Evolutionary conservation across 2,888 invertebrate genomes (phyloP), one percentile per base, ranked within the genome.

Genomic region (Melolontha melolontha): DNA sequence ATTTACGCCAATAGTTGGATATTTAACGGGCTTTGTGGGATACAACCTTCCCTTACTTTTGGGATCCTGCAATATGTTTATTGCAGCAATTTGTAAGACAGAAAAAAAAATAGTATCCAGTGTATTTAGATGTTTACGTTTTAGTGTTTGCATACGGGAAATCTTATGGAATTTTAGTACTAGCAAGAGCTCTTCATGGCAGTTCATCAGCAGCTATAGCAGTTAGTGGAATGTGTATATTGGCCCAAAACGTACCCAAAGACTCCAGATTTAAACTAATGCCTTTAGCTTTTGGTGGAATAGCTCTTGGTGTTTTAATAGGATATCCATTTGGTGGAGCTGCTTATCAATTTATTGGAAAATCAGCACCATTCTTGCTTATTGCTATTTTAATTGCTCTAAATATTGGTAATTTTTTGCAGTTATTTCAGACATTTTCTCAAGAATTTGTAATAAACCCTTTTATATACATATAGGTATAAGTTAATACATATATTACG

Each of bases 261-360:
- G 86, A 88, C 64, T 74, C 78, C 16, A 82, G 91, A 70, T 89
- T 90, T 22, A 87, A 87, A 77, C 85, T 91, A n/a, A 93, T 95
- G 91, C 94, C 94, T 0, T 85, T 92, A 27, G 90, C 93, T 1
- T 87, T 94, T 78, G 93, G 94, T 5, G 93, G 93, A 69, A 90
- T 92, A 64, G 94, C 94, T 0, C 80, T 92, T 11, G 95, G 94
- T 0, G 93, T 95, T 0, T 84, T 95, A 1, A 84, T 92, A 10
- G 94, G 94, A 0, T 94, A 95, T 81, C 94, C 94, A 0, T 87
- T 93, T 73, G 94, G 94, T 8, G 90, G 93, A 0, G 87, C 93
- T 50, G 86, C 91, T 42, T 94, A 94, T 78, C 90, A 92, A 75
- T 86, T 92, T 69, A 85, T 91, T 40, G 92, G 92, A 55, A 93